Base-by-base conservation (phyloP, 2,113 vertebrate genomes). In the Peucedramus taeniatus region DNA sequence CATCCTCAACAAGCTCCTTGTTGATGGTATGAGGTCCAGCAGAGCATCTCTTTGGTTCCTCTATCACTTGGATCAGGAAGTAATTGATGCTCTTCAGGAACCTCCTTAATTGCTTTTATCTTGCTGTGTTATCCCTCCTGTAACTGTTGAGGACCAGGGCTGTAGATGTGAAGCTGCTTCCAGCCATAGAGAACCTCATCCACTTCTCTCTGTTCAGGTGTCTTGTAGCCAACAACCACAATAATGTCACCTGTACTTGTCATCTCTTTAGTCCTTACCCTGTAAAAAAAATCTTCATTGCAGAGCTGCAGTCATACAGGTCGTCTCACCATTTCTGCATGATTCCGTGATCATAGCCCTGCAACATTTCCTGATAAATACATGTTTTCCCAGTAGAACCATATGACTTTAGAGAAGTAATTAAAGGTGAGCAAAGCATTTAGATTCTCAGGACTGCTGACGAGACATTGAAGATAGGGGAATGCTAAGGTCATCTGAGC, bases 241-340 rank as follows among this genome's bases (percentile, higher is more conserved):
- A 6, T 31, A n/a, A 45, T 27, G 17, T 75, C 50, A 23, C 20
- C 17, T 23, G 15, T 64, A 59, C 14, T 42, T 64, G 20, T 57
- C 12, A 79, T 16, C 54, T 69, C 44, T 69, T 70, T 49, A 69
- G 27, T 63, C 42, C 39, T 75, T 79, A 27, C 20, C 15, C 7
- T 24, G 39, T 65, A 33, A 54, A 79, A 63, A 63, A 23, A 45
- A 3, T 64, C 57, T 79, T 47, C 11, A 39, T 13, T 82, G 30
- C 30, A 42, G 27, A 2, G 1, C 65, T 64, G 11, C 27, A 44
- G n/a, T 50, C 10, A 4, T 14, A n/a, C 0, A 1, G 15, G 13
- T 50, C 40, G 33, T 76, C 9, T 26, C 37, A 26, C 14, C 10
- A 3, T 16, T 33, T 45, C 37, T 39, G 47, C 1, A 2, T 42